Conservation (phyloP, 2,113 vertebrate species). For the Rhea pennata region DNA sequence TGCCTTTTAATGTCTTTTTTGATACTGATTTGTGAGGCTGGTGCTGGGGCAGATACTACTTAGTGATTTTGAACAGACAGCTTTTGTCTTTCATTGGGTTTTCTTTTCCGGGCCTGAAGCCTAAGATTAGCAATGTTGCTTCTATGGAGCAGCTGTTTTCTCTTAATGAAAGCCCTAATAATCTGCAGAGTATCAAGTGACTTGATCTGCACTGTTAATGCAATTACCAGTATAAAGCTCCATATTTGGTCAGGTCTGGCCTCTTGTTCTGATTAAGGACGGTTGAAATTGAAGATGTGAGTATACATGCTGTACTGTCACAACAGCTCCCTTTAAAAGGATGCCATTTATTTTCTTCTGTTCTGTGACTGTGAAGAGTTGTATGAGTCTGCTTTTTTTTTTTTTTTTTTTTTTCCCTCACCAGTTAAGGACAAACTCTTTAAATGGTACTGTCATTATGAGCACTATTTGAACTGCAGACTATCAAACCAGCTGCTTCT, state of each 20-base stretch:
- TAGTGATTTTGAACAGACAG: not conserved
- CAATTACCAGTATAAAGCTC: not conserved
- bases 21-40: not conserved
- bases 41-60: not conserved
- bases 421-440: not conserved
- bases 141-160: not conserved
- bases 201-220: not conserved
- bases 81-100: not conserved
- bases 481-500: not conserved
- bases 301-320: accelerated
- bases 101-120: not conserved
- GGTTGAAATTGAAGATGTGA: not conserved
- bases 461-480: not conserved
- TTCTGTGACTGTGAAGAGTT: not conserved
- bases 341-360: not conserved
- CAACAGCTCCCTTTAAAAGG: not conserved
- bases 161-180: not conserved
- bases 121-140: not conserved
- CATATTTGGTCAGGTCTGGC: not conserved
- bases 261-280: not conserved
- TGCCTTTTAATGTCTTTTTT: not conserved
- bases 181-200: not conserved
- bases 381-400: not conserved
- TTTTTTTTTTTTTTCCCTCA: not conserved
- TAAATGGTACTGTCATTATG: not conserved